Evolutionary conservation across 2,797 vertebrate species (phyloP), one percentile per base, ranked within the genome.

Genomic region (Numenius phaeopus): DNA sequence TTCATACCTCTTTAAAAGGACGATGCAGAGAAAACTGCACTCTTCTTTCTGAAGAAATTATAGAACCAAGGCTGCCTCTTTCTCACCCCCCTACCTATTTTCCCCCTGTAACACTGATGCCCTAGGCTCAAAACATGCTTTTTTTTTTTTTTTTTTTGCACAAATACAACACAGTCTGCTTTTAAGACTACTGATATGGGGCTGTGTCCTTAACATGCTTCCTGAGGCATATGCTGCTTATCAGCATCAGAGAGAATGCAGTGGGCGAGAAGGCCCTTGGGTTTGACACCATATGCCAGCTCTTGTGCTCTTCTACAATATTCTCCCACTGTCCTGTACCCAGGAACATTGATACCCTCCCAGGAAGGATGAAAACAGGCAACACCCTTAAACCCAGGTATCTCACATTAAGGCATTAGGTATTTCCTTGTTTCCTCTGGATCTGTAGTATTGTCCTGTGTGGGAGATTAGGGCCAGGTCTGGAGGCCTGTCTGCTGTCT

Each of bases 281-380:
- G 13, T 66, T 7, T 81, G 37, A 21, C 30, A 42, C n/a, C 16
- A 16, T 8, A 7, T n/a, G 9, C 11, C 29, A 30, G 2, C 15
- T 23, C 19, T 37, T 17, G 5, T 19, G 52, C 23, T 70, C 24
- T 71, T 72, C 11, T 29, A 7, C 0, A 4, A 22, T 29, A 9
- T 14, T 49, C 15, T 77, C 44, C 40, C 1, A 0, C 9, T 42
- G 8, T 30, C 16, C 34, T n/a, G 39, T 34, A 24, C 23, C 22
- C n/a, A n/a, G 37, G 58, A 77, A 30, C 7, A 19, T 0, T 2
- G 11, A 5, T 37, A 47, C 4, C 22, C 32, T 58, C 72, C 67
- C 24, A 32, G 22, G 8, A 62, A 84, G 30, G 42, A 64, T 49
- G 39, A 66, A 70, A 65, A 26, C 50, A 87, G 24, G 19, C 19